phyloP scores from a whole-genome alignment of 37 sponge, comb jelly and placozoan species.

The Hexactinellida sp. region DNA sequence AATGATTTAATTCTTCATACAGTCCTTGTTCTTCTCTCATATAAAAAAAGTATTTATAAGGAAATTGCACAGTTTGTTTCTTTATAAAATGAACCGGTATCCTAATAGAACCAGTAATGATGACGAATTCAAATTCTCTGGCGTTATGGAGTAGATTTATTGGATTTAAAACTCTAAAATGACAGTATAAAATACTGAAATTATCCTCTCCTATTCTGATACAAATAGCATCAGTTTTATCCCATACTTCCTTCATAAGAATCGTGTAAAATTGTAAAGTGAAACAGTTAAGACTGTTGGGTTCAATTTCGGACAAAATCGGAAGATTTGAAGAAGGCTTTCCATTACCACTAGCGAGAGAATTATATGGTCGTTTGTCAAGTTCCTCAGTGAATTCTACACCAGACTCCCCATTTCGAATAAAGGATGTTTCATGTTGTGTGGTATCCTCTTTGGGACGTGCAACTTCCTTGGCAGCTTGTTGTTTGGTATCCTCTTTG shows the following conservation, averaged over 20 bases:
- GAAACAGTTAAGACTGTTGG: neutral
- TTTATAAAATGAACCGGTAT: neutral
- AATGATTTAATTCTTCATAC: neutral
- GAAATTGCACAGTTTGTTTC: neutral
- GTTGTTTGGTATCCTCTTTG: too few relatives aligned
- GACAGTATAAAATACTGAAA: neutral
- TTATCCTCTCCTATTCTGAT: neutral
- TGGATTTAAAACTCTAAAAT: neutral
- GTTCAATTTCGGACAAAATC: neutral
- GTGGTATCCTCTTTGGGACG: too few relatives aligned
- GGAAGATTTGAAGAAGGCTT: neutral
- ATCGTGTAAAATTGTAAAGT: neutral
- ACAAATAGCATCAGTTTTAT: neutral
- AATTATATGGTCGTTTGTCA: too few relatives aligned
- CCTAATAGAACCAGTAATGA: neutral
- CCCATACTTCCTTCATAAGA: neutral
- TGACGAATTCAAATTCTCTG: neutral
- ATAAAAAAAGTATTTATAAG: neutral
- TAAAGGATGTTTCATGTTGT: too few relatives aligned
- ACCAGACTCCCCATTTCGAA: too few relatives aligned
- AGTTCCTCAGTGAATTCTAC: too few relatives aligned
- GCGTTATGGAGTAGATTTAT: neutral
- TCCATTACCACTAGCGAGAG: too few relatives aligned
- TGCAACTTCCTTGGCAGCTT: too few relatives aligned
- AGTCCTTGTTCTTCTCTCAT: neutral